These are phyloP conservation scores for Numida meleagris DNA, from an alignment of 2,113 vertebrate species.

Conservation along the genomic window DNA sequence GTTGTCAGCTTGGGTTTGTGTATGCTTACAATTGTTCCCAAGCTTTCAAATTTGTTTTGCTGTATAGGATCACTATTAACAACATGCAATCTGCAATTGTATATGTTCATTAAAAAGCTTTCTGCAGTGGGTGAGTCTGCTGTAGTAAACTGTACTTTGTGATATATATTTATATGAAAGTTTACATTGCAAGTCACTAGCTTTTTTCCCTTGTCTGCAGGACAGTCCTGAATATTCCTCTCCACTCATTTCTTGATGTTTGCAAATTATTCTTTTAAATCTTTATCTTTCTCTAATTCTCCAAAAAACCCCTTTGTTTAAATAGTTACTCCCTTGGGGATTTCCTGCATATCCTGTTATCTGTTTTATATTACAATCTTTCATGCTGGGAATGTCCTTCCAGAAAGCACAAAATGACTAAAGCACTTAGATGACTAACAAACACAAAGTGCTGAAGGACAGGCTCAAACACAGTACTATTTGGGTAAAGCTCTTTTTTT, in stretches of 20 bases:
- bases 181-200: not conserved
- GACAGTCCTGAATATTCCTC: not conserved
- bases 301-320: not conserved
- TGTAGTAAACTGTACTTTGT: not conserved
- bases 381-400: constrained; percentile 50
- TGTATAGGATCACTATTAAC: not conserved
- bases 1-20: not conserved
- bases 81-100: not conserved
- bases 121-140: constrained; percentile 4
- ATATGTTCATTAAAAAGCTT: not conserved
- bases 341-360: constrained; percentile 57
- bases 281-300: constrained; percentile 33
- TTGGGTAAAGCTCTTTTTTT: not conserved
- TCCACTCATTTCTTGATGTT: not conserved
- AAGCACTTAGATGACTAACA: constrained; percentile 21
- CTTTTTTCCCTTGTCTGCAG: not conserved
- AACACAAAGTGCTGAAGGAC: not conserved
- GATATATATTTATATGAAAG: not conserved
- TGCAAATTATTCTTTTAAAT: constrained; percentile 9
- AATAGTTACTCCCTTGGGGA: constrained; percentile 50
- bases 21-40: not conserved
- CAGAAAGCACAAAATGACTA: constrained; percentile 28
- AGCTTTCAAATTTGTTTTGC: not conserved
- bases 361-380: constrained; percentile 38
- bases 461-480: not conserved